Base-by-base conservation (phyloP, 2,888 invertebrate genomes). In the Axea sp. region DNA sequence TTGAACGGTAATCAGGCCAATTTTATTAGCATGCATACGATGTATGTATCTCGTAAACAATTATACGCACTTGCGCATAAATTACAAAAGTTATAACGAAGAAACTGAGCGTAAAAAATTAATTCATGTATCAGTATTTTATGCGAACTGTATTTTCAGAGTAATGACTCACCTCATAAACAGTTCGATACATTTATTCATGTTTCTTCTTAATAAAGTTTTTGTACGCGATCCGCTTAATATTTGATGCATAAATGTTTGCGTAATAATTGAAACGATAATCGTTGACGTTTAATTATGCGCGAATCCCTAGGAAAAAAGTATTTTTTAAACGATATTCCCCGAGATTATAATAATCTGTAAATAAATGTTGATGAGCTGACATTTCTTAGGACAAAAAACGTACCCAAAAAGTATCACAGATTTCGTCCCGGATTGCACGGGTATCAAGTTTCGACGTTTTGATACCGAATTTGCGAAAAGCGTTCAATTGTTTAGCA, bases 61-160 rank as follows among this genome's bases (percentile, higher is more conserved):
- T 47, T 19, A 47, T 31, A 19, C 8, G 12, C n/a, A 19, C 19
- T 19, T 31, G 31, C 11, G 47, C 30, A 30, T 47, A 31, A 47
- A 31, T 31, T 30, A 31, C 12, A 31, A 19, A 4, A 9, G n/a
- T 47, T 22, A 12, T 45, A 31, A 30, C 14, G 8, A 47, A 47
- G 19, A 47, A 37, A 47, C 45, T 12, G 17, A 12, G 31, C 31
- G 31, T 31, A 7, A 19, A 19, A 47, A 47, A 47, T 47, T 47
- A 47, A 47, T 47, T 31, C 31, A 47, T 31, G 47, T 47, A 47
- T 47, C 47, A 47, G 47, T 45, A 15, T 47, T 47, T 47, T 19
- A 30, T 19, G n/a, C n/a, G 31, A 30, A 47, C 9, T 22, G 19
- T 33, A 49, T 33, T 49, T 49, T 49, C 22, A 49, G 19, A 19